Evolutionary conservation across 2,797 vertebrate genomes (phyloP).

Genomic region (Rhincodon typus): DNA sequence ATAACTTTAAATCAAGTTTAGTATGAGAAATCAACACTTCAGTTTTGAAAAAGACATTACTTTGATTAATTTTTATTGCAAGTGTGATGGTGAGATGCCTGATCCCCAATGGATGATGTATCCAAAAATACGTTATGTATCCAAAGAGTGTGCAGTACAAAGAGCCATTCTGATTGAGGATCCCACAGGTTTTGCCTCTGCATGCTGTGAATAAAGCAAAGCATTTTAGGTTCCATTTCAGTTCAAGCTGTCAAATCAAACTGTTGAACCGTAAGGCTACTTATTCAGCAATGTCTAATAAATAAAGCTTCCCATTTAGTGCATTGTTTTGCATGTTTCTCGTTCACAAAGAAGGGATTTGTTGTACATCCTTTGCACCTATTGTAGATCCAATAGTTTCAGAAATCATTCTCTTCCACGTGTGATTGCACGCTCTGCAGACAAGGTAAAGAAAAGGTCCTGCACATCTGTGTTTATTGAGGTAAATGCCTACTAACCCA

Average conservation of each 20-base stretch:
- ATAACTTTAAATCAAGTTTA: not conserved
- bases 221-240: not conserved
- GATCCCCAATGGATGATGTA: not conserved
- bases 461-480: constrained; percentile 63
- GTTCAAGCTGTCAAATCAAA: not conserved
- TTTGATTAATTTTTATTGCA: not conserved
- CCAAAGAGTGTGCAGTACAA: not conserved
- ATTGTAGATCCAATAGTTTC: constrained; percentile 4
- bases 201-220: not conserved
- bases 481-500: constrained; percentile 58
- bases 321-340: constrained; percentile 1
- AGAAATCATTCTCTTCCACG: not conserved
- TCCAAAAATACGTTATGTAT: not conserved
- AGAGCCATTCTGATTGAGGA: not conserved
- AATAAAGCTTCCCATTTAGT: not conserved
- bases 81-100: not conserved
- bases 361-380: constrained; percentile 9
- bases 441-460: constrained; percentile 58
- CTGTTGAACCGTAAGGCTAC: not conserved
- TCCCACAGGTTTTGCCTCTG: not conserved
- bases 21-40: not conserved
- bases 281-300: not conserved
- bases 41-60: not conserved
- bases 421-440: constrained; percentile 64
- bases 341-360: constrained; percentile 25